Evolutionary conservation across 2,888 invertebrate species (phyloP).

Genomic region (Chrysotoxum bicinctum): DNA sequence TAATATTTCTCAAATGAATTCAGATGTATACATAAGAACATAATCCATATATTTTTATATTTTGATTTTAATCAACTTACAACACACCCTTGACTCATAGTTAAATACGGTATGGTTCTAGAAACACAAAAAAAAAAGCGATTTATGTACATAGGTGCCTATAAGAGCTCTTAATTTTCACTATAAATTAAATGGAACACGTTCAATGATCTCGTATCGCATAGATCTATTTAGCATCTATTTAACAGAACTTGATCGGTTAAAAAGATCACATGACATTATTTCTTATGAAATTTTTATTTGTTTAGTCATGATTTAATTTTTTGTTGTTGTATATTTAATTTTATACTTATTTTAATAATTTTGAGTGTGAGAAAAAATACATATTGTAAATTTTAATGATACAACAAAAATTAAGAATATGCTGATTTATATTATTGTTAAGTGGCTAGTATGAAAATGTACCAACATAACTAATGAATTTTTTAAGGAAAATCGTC

Average conservation of each 20-base stretch:
- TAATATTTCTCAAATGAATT: not conserved
- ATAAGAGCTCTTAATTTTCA: not conserved
- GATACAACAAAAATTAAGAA: too few species aligned
- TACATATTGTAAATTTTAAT: too few species aligned
- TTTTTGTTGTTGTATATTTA: not conserved
- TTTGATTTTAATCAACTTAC: not conserved
- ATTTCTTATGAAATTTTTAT: conserved; percentile 6
- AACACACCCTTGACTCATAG: conserved; percentile 7
- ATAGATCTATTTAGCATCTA: conserved; percentile 20
- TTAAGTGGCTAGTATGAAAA: too few species aligned
- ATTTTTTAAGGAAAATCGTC: too few species aligned
- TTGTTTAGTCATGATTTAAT: conserved; percentile 38
- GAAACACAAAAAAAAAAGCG: not conserved
- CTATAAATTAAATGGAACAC: not conserved
- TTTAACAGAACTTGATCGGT: conserved; percentile 18
- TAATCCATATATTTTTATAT: too few species aligned
- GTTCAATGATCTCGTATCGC: conserved; percentile 5
- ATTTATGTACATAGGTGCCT: not conserved
- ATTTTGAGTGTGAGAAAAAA: not conserved
- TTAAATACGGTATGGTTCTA: not conserved
- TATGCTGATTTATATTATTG: too few species aligned
- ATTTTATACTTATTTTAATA: not conserved
- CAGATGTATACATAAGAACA: too few species aligned
- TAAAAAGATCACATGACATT: conserved; percentile 26
- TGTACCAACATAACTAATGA: too few species aligned